A percentile compares a stretch with the other conserved stretches of the same genome.
phyloP scores from a whole-genome alignment of 2,113 vertebrate genomes.

The Castor canadensis region DNA sequence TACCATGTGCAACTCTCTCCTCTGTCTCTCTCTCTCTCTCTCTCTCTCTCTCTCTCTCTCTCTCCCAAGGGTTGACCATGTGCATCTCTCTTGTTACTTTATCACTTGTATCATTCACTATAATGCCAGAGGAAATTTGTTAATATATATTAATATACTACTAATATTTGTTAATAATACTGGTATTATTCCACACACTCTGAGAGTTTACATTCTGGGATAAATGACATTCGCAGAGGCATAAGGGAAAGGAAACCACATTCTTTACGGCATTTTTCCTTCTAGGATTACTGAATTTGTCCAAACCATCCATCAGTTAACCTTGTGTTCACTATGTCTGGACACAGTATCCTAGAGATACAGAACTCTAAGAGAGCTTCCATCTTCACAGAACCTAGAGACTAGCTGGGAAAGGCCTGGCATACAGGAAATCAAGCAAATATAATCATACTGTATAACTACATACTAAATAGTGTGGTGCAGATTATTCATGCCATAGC shows the following conservation, averaged over 20 bases:
- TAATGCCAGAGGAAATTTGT: not conserved
- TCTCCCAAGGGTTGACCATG: too few relatives aligned
- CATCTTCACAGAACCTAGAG: not conserved
- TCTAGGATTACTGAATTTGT: conserved; percentile 10
- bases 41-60: not conserved
- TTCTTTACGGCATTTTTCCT: not conserved
- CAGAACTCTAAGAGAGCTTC: not conserved
- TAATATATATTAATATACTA: too few relatives aligned
- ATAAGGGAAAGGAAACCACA: not conserved
- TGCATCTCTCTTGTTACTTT: not conserved
- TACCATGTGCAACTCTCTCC: not conserved
- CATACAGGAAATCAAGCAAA: not conserved
- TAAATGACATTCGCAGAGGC: not conserved
- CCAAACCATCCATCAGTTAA: not conserved
- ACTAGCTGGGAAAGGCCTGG: not conserved
- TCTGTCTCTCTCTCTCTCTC: not conserved
- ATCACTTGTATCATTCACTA: not conserved
- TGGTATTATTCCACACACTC: conserved; percentile 10
- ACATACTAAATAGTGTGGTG: not conserved
- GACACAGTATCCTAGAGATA: not conserved
- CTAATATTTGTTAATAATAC: too few relatives aligned
- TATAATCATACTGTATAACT: not conserved
- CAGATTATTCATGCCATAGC: not conserved
- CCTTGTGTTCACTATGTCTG: not conserved
- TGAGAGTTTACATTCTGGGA: conserved; percentile 34